Evolutionary conservation across 2,888 invertebrate species (phyloP).

Genomic region (Drosophila paramelanica): DNA sequence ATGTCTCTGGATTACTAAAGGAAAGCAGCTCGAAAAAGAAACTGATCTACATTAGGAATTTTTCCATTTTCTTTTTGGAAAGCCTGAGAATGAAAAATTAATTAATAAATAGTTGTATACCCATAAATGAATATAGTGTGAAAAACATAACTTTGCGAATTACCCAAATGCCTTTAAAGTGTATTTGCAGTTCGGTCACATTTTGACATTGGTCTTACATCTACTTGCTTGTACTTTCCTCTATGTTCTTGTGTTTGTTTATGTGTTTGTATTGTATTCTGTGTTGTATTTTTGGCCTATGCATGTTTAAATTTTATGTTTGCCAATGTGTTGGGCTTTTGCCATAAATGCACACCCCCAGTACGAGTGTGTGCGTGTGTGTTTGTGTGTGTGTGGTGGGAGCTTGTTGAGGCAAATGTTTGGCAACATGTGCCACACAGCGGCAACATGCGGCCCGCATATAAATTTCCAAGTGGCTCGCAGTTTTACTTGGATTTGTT

Average conservation of each 20-base stretch:
- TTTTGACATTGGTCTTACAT: no score
- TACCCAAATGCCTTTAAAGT: constrained; percentile 1
- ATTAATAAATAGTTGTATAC: no score
- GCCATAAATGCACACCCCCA: constrained; percentile 61
- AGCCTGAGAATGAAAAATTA: no score
- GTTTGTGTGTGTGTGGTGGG: constrained; percentile 20
- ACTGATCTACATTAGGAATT: background rate
- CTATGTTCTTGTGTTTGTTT: constrained; percentile 40
- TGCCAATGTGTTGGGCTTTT: constrained; percentile 75
- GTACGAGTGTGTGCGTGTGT: constrained; percentile 8
- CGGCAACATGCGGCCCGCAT: constrained; percentile 74
- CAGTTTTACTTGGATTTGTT: constrained; percentile 47
- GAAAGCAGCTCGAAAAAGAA: background rate
- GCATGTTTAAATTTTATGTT: constrained; percentile 81
- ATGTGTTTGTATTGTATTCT: constrained; percentile 64
- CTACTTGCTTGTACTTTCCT: constrained; percentile 33
- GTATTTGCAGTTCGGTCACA: constrained; percentile 22
- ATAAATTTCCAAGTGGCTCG: constrained; percentile 65
- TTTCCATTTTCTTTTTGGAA: background rate
- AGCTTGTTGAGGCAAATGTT: constrained; percentile 66
- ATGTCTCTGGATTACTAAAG: constrained; percentile 13
- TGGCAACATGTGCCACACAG: constrained; percentile 72
- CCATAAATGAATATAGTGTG: no score
- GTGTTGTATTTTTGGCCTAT: constrained; percentile 77
- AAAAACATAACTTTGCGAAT: no score